Evolutionary conservation across 2,797 vertebrate genomes (phyloP), one percentile per base, ranked within the genome.

Genomic region (Centroberyx gerrardi): DNA sequence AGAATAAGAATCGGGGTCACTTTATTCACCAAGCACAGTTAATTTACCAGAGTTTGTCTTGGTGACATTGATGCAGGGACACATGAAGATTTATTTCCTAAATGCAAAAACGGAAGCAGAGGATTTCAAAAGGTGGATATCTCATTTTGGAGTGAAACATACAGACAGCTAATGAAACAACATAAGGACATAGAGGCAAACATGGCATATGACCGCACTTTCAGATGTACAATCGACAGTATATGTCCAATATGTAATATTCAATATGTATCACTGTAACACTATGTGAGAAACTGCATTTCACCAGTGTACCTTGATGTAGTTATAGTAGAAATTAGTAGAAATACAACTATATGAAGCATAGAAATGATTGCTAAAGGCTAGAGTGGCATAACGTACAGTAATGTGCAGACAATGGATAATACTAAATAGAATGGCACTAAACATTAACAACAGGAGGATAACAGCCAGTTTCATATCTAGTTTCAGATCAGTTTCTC

Each of bases 301-400:
- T 42, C 66, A 68, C 36, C 8, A 44, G 42, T 44, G 46, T 17
- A 17, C 0, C 36, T n/a, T 44, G 15, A 52, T 31, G 56, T 27
- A 62, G 29, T 36, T 27, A 7, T 31, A 63, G 59, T 69, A 12
- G 62, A 33, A 76, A 51, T n/a, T n/a, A n/a, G n/a, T n/a, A n/a
- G 17, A 59, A 62, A 68, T 22, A 49, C 29, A 29, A 69, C 54
- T 42, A 48, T 61, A 51, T 3, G 33, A 62, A 65, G 49, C 46
- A 48, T 44, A 14, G 42, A 36, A 6, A 36, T 6, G 33, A 36
- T 36, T 36, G 6, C 6, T 36, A 8, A 22, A 44, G 48, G 49
- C 22, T 8, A 27, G 27, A 63, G 27, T 9, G 2, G 14, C 59
- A 31, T 12, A 51, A 29, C 3, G 8, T 2, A 42, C 56, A 33